Evolutionary conservation across 2,797 vertebrate genomes (phyloP), one percentile per base, ranked within the genome.

Genomic region (Sarcophilus harrisii): DNA sequence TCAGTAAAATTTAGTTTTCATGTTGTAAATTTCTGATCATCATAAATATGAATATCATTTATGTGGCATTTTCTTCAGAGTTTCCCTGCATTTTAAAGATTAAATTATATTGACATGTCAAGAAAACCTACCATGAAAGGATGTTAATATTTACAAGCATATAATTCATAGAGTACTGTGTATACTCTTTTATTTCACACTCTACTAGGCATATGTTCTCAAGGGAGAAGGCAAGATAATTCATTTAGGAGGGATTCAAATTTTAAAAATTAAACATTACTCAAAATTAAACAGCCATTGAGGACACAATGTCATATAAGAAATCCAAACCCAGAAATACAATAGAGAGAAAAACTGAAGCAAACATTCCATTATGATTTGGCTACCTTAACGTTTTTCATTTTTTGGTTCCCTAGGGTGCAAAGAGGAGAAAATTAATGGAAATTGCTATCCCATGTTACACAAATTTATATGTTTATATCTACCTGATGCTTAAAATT

Each of bases 241-340:
- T 93, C 59, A 3, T 94, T 95, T 95, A 90, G 55, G 58, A 87
- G 54, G 8, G 55, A 11, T 93, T 95, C 96, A 97, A 96, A 93
- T 92, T 24, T 92, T 92, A 58, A 13, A 13, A 45, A n/a, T 91
- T 94, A 93, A 94, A 58, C 16, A 94, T n/a, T 16, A 66, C 81
- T 49, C 0, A 12, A 52, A 91, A 0, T 91, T 13, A 57, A 29
- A 96, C n/a, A n/a, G 3, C 93, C 55, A 27, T 6, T 90, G 57
- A 95, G 8, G 58, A 93, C 29, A 18, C 4, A 90, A 32, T 58
- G 49, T 13, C 49, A 58, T 49, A 29, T 2, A 89, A 1, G 58
- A 90, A 92, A 94, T 96, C 27, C 54, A 95, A 73, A 91, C 28
- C 4, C 13, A 91, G 8, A 92, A n/a, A 28, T 89, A 27, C 49